Conservation (phyloP, 1,140 invertebrate species). For the Pogonognathellus flavescens region DNA sequence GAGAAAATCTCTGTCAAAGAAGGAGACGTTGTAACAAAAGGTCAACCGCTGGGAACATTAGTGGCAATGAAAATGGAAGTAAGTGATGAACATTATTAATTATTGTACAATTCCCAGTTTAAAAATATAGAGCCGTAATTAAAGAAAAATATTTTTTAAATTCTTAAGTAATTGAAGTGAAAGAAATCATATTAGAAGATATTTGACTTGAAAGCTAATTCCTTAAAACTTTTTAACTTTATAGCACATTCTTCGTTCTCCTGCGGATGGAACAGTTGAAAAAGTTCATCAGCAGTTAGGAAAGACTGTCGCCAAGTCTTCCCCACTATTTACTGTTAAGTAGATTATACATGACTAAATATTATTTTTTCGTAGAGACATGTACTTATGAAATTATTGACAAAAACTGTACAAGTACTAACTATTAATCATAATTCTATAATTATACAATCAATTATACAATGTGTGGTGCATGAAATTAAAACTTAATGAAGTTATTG, state of each 20-base stretch:
- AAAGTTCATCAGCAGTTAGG: constrained; percentile 82
- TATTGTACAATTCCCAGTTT: background rate
- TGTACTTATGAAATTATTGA: too few relatives aligned
- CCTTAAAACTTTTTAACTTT: constrained; percentile 67
- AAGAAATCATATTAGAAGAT: background rate
- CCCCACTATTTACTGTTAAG: constrained; percentile 63
- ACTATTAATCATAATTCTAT: too few relatives aligned
- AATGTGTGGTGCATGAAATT: too few relatives aligned
- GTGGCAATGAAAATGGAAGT: constrained; percentile 99
- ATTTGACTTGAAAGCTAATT: background rate
- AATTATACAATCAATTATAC: too few relatives aligned
- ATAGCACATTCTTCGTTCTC: constrained; percentile 87
- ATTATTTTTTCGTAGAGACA: background rate
- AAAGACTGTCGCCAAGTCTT: constrained; percentile 83
- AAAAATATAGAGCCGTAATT: too few relatives aligned
- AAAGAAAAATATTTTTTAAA: too few relatives aligned
- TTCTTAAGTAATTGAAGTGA: too few relatives aligned
- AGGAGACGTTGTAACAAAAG: constrained; percentile 84
- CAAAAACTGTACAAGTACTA: too few relatives aligned
- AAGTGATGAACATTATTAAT: constrained; percentile 66
- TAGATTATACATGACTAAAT: background rate
- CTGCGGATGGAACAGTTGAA: constrained; percentile 81
- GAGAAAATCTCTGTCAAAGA: constrained; percentile 88
- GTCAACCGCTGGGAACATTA: constrained; percentile 89
- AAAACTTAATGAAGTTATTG: too few relatives aligned